phyloP scores from a whole-genome alignment of 2,797 vertebrate genomes.

The Cyprinella venusta region DNA sequence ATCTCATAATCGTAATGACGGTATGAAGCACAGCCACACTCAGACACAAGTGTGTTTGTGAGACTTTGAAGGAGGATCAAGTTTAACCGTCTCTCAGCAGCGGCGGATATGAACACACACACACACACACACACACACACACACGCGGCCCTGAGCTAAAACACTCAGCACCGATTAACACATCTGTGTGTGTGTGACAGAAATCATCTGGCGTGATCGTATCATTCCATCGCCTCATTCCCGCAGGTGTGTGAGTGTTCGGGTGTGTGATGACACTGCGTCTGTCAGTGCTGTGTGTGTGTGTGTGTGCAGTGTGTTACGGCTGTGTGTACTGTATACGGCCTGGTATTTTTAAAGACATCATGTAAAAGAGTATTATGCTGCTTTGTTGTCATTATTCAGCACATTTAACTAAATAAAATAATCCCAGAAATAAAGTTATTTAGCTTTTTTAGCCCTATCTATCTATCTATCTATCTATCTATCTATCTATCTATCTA shows the following conservation, averaged over 20 bases:
- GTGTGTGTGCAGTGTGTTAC: not conserved
- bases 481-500: accelerated
- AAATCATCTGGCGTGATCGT: constrained; percentile 14
- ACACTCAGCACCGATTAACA: constrained; percentile 22
- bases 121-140: not conserved
- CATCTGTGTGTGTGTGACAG: constrained; percentile 1
- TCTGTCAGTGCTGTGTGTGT: not conserved
- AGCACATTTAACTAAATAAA: no score
- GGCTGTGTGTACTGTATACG: not conserved
- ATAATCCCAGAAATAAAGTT: no score
- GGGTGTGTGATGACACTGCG: not conserved
- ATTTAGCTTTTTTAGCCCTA: no score
- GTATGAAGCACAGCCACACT: not conserved
- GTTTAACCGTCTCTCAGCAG: constrained; percentile 42
- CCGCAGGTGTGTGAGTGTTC: constrained; percentile 12
- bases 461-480: no score
- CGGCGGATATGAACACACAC: constrained; percentile 31
- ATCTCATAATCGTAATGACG: no score
- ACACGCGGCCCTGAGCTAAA: constrained; percentile 25
- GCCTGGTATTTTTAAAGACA: no score
- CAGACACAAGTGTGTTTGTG: not conserved
- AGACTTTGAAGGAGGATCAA: constrained; percentile 29
- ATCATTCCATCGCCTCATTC: constrained; percentile 7
- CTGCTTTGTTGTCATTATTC: not conserved
- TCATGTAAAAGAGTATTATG: no score